Evolutionary conservation across 1,140 invertebrate genomes (phyloP), one percentile per base, ranked within the genome.

Genomic region (Bombus polaris): DNA sequence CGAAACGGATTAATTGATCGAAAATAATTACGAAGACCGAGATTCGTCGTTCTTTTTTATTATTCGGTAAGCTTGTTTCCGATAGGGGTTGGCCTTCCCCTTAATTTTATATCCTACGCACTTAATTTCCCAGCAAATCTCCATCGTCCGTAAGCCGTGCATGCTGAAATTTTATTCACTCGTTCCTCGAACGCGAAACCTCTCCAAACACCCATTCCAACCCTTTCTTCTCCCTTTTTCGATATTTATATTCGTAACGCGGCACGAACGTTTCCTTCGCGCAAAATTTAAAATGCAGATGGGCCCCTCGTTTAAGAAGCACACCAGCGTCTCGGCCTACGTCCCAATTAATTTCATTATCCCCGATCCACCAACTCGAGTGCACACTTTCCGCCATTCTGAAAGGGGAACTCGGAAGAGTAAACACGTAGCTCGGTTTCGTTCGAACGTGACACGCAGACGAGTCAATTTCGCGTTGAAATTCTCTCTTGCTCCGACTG

Each of bases 281-380:
- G 70, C 68, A 72, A 86, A 90, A 92, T 93, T 93, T 93, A 92
- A 92, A 94, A 93, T 94, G 90, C 92, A 94, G 89, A 92, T 93
- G 80, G 89, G 83, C 83, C 78, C 59, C 65, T 62, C 87, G 88
- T 91, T 93, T 89, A 91, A 93, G 87, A 73, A 91, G 81, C 81
- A 71, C 35, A 72, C 37, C 22, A 73, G n/a, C 65, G 62, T 53
- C 87, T 90, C 85, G 79, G 88, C 81, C 73, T 87, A 92, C 92
- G 88, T 89, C 79, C 84, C 92, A 93, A 94, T 93, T 94, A 94
- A 94, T 93, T 94, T 94, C 90, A 94, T 94, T 93, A 92, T 85
- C 44, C 32, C 35, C 35, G n/a, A 32, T 35, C 66, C 35, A 22
- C 1, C 66, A 22, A 3, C 65, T 62, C 59, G 28, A n/a, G 59